Percentiles rank a stretch among this genome's conserved stretches.
Evolutionary conservation across 2,888 invertebrate species (phyloP).

Genomic region (Auanema freiburgensis): DNA sequence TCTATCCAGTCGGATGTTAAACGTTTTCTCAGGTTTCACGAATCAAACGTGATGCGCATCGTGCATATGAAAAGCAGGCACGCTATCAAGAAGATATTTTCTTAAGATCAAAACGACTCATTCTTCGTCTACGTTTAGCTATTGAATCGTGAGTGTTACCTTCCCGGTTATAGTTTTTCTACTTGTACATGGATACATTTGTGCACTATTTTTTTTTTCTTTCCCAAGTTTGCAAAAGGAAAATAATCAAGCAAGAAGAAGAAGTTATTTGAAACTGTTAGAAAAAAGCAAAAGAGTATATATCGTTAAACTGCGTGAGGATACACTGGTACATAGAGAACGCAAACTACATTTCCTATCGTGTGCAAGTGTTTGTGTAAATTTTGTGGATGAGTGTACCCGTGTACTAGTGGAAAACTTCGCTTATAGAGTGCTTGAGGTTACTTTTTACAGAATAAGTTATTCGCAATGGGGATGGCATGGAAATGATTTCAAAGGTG

Average conservation of each 20-base stretch:
- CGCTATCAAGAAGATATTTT: constrained; percentile 62
- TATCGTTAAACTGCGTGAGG: too few species aligned
- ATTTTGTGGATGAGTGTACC: too few species aligned
- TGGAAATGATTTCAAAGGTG: constrained; percentile 46
- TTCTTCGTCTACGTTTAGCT: constrained; percentile 43
- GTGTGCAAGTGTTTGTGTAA: too few species aligned
- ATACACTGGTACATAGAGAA: too few species aligned
- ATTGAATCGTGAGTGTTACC: constrained; percentile 34
- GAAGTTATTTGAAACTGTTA: too few species aligned
- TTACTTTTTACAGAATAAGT: constrained; percentile 32
- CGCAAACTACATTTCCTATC: too few species aligned
- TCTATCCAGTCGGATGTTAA: background rate
- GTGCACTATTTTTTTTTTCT: background rate
- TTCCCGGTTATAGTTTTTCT: background rate
- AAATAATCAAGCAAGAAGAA: background rate
- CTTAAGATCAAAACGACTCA: constrained; percentile 52
- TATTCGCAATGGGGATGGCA: constrained; percentile 56
- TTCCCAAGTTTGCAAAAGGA: background rate
- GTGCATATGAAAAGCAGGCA: constrained; percentile 61
- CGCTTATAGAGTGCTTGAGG: too few species aligned
- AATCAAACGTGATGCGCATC: constrained; percentile 57
- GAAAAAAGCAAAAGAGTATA: too few species aligned
- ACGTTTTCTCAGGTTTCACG: constrained; percentile 28
- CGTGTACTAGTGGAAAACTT: too few species aligned
- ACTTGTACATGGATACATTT: background rate